Evolutionary conservation across 2,797 vertebrate genomes (phyloP).

Genomic region (Cuniculus paca): DNA sequence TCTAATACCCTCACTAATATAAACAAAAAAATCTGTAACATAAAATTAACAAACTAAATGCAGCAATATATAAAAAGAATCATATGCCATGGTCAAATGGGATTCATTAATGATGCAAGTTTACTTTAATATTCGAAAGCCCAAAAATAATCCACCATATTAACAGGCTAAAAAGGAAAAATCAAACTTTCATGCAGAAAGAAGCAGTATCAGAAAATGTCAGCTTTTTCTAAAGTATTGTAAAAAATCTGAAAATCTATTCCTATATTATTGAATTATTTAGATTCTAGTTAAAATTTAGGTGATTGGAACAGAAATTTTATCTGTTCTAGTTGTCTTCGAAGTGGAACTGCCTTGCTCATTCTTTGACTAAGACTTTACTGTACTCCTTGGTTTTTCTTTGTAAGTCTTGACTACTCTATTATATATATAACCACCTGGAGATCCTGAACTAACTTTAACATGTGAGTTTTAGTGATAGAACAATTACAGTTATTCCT

Average conservation of each 20-base stretch:
- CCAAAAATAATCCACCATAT: neutral
- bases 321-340: neutral
- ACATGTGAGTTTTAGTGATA: conserved; percentile 34
- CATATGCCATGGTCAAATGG: neutral
- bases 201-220: neutral
- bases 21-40: neutral
- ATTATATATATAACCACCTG: neutral
- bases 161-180: neutral
- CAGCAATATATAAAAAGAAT: neutral
- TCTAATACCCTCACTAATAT: neutral
- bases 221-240: neutral
- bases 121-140: neutral
- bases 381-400: neutral
- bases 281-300: neutral
- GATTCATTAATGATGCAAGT: neutral
- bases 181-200: neutral
- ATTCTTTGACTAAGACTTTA: neutral
- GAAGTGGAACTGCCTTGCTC: neutral
- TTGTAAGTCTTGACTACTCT: neutral
- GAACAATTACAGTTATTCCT: neutral
- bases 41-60: neutral
- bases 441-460: neutral
- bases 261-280: neutral
- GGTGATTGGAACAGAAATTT: neutral
- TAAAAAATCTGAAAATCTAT: neutral